These are phyloP conservation scores for Rhagium mordax DNA, from an alignment of 2,888 invertebrate genomes.

Conservation along the genomic window DNA sequence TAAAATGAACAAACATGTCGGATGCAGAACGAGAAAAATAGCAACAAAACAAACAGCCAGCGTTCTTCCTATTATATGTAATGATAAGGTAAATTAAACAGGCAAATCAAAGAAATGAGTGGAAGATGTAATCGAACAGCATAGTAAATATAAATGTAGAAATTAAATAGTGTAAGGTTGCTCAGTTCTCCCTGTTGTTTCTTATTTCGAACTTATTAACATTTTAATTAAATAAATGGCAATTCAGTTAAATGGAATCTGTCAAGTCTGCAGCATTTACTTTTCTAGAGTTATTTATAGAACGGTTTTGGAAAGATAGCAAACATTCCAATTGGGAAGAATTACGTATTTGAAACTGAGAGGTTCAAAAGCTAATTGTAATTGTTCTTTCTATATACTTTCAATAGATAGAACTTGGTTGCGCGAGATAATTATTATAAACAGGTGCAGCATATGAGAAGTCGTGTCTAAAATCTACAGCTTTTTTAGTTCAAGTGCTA, in stretches of 20 bases:
- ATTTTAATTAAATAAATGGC: slow-evolving; percentile 1
- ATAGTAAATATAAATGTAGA: slow-evolving; percentile 1
- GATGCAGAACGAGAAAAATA: background rate
- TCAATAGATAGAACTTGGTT: too few relatives aligned
- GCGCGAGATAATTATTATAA: too few relatives aligned
- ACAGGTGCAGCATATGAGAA: too few relatives aligned
- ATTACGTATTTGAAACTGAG: background rate
- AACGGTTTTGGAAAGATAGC: background rate
- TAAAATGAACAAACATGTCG: slow-evolving; percentile 1
- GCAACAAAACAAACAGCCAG: background rate
- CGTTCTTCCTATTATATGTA: background rate
- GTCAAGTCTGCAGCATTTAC: background rate
- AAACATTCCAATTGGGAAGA: background rate
- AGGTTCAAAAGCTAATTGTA: too few relatives aligned
- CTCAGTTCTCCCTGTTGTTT: background rate
- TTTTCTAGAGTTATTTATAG: background rate
- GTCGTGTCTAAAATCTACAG: too few relatives aligned
- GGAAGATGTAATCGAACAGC: background rate
- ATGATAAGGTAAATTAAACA: background rate
- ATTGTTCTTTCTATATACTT: too few relatives aligned
- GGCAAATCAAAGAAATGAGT: background rate
- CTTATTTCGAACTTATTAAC: background rate
- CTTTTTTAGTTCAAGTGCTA: too few relatives aligned
- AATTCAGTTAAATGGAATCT: slow-evolving; percentile 4
- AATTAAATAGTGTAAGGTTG: background rate